Conservation (phyloP, 2,888 invertebrate species). For the Cryptocheilus praepositus region DNA sequence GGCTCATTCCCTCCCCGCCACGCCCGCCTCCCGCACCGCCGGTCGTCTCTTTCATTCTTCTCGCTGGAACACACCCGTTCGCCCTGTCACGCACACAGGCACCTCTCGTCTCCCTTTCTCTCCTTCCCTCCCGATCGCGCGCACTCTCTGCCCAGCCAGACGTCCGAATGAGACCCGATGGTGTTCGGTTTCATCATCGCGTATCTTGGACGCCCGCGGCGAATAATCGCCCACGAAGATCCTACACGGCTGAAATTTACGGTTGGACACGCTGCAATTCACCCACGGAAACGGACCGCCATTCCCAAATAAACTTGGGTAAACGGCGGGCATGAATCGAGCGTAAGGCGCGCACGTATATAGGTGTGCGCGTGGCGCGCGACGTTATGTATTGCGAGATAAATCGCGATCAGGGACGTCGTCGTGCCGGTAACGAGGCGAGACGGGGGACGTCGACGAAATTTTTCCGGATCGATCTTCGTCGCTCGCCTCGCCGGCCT, state of each 20-base stretch:
- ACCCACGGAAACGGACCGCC: slow-evolving; percentile 60
- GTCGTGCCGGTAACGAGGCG: slow-evolving; percentile 11
- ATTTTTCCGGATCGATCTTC: slow-evolving; percentile 7
- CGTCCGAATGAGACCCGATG: slow-evolving; percentile 56
- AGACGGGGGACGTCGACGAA: background rate
- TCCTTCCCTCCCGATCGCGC: slow-evolving; percentile 8
- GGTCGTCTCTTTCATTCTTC: slow-evolving; percentile 5
- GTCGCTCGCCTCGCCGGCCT: background rate
- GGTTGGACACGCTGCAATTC: slow-evolving; percentile 60
- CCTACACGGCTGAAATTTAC: slow-evolving; percentile 57
- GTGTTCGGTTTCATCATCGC: slow-evolving; percentile 62
- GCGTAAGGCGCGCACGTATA: slow-evolving; percentile 2
- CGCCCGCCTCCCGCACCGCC: slow-evolving; percentile 34
- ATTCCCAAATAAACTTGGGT: slow-evolving; percentile 58
- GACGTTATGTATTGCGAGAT: too few species aligned
- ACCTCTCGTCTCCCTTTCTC: slow-evolving; percentile 11
- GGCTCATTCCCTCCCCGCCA: slow-evolving; percentile 14
- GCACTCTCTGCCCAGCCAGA: slow-evolving; percentile 42
- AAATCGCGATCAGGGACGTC: too few species aligned
- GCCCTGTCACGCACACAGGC: too few species aligned
- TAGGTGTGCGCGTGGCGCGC: too few species aligned
- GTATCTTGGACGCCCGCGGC: slow-evolving; percentile 62
- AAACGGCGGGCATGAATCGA: slow-evolving; percentile 55
- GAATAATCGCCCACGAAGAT: slow-evolving; percentile 62
- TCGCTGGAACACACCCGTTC: background rate